Conservation (phyloP, 1,140 invertebrate species). For the Campoletis sonorensis region DNA sequence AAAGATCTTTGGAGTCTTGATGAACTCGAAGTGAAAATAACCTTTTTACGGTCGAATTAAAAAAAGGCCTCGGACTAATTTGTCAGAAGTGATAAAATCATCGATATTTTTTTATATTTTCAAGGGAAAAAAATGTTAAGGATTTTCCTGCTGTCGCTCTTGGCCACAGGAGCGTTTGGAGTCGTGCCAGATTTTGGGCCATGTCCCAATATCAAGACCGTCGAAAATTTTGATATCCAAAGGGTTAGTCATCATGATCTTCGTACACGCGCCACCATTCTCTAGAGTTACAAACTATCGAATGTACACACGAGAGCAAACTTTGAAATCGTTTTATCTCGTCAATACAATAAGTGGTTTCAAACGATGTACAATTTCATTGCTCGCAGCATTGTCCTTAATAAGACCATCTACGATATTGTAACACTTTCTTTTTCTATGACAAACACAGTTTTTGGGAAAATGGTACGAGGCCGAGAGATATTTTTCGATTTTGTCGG, state of each 20-base stretch:
- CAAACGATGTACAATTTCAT: neutral
- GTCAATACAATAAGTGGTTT: neutral
- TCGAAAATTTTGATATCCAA: constrained; percentile 78
- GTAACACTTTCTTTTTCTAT: constrained; percentile 55
- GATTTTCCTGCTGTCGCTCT: constrained; percentile 45
- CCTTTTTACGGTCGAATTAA: too few relatives aligned
- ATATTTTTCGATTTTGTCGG: constrained; percentile 86
- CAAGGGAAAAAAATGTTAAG: constrained; percentile 39
- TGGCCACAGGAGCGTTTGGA: constrained; percentile 51
- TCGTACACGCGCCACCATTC: neutral
- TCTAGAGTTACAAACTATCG: too few relatives aligned
- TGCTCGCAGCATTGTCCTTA: neutral
- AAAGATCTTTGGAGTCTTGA: too few relatives aligned
- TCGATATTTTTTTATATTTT: constrained; percentile 5
- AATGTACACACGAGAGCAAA: neutral
- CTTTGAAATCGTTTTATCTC: neutral
- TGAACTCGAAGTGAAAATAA: too few relatives aligned
- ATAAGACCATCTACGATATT: neutral
- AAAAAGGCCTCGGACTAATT: too few relatives aligned
- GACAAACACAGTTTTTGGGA: constrained; percentile 82
- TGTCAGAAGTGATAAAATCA: neutral
- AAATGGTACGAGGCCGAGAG: constrained; percentile 88
- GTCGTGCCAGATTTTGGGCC: constrained; percentile 79
- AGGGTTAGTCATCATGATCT: constrained; percentile 72
- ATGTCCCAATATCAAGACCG: constrained; percentile 81